Evolutionary conservation across 2,113 vertebrate species (phyloP), one percentile per base, ranked within the genome.

Genomic region (Zosterops borbonicus): DNA sequence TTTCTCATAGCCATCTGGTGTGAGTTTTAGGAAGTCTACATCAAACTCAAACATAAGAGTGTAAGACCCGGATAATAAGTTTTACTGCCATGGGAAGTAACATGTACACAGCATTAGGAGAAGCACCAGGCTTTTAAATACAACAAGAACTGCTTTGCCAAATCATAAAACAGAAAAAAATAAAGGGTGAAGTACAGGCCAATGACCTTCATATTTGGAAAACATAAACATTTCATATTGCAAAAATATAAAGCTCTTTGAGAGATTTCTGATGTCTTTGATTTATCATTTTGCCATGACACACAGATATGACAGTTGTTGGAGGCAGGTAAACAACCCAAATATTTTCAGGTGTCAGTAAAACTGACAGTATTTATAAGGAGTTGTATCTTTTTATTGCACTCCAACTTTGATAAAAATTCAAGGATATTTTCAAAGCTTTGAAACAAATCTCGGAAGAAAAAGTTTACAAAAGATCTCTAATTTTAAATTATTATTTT

Each of bases 351-450:
- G 22, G 22, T 79, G 39, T 70, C 89, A 88, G n/a, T 73, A 83
- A 83, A 68, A 37, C 16, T 64, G 83, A 86, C 58, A 86, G 71
- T 86, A 79, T 83, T 50, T 83, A 59, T 56, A 47, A 64, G 22
- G 25, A 75, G 1, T 39, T 69, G 11, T 8, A 39, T 49, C 29
- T 9, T 83, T 60, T 53, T 82, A 55, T 87, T 35, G 11, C 9
- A 56, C 69, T 33, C 24, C 18, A 55, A 7, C n/a, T 83, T 80
- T 90, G 53, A 94, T 87, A 79, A 88, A 92, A 89, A 88, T 59
- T 79, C 70, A 92, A 92, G 33, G 49, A 47, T 41, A 65, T 44
- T 95, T 91, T 86, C 74, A 75, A 74, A 87, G n/a, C 17, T 41
- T 67, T 56, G 24, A n/a, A 74, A 56, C 11, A 76, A 64, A 41